Percentiles rank a stretch among this genome's conserved stretches.
Evolutionary conservation across 2,113 vertebrate species (phyloP).

Genomic region (Ancistrus triradiatus): DNA sequence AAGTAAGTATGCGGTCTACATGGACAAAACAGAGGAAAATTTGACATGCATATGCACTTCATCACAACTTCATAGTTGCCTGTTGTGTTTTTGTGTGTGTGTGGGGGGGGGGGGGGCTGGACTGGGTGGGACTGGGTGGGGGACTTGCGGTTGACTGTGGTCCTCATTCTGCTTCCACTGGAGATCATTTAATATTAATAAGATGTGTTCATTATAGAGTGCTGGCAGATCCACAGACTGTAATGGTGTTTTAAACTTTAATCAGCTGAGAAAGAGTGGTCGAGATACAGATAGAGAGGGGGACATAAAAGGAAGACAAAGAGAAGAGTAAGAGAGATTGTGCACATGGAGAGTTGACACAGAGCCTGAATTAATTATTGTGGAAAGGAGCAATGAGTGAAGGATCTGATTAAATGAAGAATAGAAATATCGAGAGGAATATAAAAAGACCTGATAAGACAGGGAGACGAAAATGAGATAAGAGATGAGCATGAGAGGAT

Average conservation of each 20-base stretch:
- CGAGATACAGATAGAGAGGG: too few species aligned
- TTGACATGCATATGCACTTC: background rate
- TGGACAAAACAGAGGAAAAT: constrained; percentile 9
- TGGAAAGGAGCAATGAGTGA: background rate
- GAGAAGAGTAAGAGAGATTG: constrained; percentile 1
- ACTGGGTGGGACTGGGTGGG: too few species aligned
- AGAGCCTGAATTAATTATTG: constrained; percentile 5
- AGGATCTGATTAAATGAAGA: background rate
- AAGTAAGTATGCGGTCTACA: constrained; percentile 19
- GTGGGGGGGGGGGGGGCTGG: too few species aligned
- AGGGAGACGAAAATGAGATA: background rate
- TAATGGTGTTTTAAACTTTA: constrained; percentile 28
- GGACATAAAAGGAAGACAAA: too few species aligned
- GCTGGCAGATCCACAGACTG: background rate
- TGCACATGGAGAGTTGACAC: background rate
- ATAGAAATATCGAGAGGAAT: background rate
- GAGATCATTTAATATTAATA: constrained; percentile 37
- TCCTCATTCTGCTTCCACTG: background rate
- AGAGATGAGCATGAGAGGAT: background rate
- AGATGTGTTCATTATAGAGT: too few species aligned
- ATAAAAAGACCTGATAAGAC: background rate
- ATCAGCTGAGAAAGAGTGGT: too few species aligned
- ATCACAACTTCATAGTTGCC: too few species aligned
- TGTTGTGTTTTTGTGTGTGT: constrained; percentile 15
- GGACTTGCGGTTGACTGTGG: too few species aligned